Conservation (phyloP, 2,797 vertebrate species). For the Melanotaenia boesemani region DNA sequence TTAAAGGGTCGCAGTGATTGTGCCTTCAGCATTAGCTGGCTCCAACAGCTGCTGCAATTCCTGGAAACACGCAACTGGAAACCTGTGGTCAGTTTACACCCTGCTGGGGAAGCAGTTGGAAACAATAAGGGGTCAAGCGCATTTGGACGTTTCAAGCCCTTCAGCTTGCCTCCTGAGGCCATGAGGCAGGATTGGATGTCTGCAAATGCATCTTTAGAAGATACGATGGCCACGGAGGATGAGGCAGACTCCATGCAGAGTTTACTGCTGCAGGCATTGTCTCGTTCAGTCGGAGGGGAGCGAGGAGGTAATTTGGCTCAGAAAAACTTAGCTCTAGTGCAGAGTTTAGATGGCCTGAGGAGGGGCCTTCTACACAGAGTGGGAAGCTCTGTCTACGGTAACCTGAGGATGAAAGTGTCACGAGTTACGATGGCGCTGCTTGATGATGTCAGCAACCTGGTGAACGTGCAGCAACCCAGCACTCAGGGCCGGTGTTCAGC, state of each 20-base stretch:
- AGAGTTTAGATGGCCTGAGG: slow-evolving; percentile 83
- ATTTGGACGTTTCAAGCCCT: slow-evolving; percentile 82
- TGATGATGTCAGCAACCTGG: slow-evolving; percentile 86
- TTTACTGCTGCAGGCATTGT: slow-evolving; percentile 85
- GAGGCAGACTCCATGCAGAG: slow-evolving; percentile 76
- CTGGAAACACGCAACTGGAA: slow-evolving; percentile 89
- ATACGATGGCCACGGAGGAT: slow-evolving; percentile 43
- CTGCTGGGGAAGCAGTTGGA: slow-evolving; percentile 68
- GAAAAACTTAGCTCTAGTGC: slow-evolving; percentile 80
- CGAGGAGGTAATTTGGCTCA: slow-evolving; percentile 70
- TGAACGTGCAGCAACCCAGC: slow-evolving; percentile 82
- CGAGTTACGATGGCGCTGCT: slow-evolving; percentile 86
- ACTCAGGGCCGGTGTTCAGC: slow-evolving; percentile 84
- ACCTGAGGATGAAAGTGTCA: slow-evolving; percentile 86
- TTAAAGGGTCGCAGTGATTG: slow-evolving; percentile 87
- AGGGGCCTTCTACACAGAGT: slow-evolving; percentile 86
- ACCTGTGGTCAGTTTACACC: slow-evolving; percentile 87
- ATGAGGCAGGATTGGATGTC: slow-evolving; percentile 58
- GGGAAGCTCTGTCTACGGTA: slow-evolving; percentile 86
- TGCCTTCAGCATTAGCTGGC: slow-evolving; percentile 84
- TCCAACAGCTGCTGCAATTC: slow-evolving; percentile 85
- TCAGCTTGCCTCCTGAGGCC: slow-evolving; percentile 80
- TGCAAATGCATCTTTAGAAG: slow-evolving; percentile 62
- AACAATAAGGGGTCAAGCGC: slow-evolving; percentile 57
- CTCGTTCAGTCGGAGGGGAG: slow-evolving; percentile 77